Percentiles rank a stretch among this genome's conserved stretches.
Evolutionary conservation across 2,797 vertebrate species (phyloP).

Genomic region (Mus caroli): DNA sequence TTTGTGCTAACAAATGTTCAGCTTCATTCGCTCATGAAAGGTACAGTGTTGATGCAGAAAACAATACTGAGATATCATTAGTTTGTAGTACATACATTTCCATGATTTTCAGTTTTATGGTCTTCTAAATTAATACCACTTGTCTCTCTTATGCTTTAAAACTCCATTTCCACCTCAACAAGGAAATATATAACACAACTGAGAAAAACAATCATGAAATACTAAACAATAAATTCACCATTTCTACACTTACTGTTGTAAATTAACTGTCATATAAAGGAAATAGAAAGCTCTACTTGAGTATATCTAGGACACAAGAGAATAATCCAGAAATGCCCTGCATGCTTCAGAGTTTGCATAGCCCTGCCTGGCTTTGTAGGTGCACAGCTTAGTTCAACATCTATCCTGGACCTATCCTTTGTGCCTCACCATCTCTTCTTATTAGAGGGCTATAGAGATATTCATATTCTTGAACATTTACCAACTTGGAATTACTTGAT

Average conservation of each 20-base stretch:
- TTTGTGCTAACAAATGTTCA: not conserved
- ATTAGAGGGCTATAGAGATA: not conserved
- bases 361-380: not conserved
- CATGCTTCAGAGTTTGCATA: not conserved
- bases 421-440: not conserved
- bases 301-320: not conserved
- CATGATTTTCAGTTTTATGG: slow-evolving; percentile 24
- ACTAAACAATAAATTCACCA: not conserved
- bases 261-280: not conserved
- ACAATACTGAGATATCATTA: not conserved
- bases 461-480: not conserved
- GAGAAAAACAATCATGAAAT: not conserved
- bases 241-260: not conserved
- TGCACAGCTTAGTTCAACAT: not conserved
- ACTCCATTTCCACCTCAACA: not conserved
- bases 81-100: not conserved
- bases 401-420: rapidly evolving
- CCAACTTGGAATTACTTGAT: not conserved
- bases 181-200: not conserved
- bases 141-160: slow-evolving; percentile 38
- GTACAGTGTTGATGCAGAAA: not conserved
- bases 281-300: not conserved
- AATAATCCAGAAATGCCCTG: not conserved
- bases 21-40: not conserved
- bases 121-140: slow-evolving; percentile 48